Conservation (phyloP, 2,888 invertebrate species). For the Cactoblastis cactorum region DNA sequence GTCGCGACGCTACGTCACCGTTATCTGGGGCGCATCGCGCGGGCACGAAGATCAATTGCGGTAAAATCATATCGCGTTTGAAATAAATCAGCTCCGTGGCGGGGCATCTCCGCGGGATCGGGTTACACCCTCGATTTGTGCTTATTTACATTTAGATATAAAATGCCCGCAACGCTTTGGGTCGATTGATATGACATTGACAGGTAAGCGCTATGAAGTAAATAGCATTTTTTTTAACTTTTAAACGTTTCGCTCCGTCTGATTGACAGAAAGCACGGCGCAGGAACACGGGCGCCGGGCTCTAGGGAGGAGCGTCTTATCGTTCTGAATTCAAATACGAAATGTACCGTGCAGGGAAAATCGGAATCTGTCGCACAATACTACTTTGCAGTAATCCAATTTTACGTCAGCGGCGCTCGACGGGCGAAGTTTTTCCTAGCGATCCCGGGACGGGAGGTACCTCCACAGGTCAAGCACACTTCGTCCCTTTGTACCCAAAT, state of each 20-base stretch:
- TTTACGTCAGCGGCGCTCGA: conserved; percentile 30
- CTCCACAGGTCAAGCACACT: conserved; percentile 65
- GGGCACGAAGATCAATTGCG: conserved; percentile 53
- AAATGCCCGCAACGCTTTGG: conserved; percentile 57
- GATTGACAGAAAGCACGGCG: conserved; percentile 18
- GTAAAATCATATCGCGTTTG: conserved; percentile 71
- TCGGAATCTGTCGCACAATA: conserved; percentile 14
- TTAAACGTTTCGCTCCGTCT: conserved; percentile 39
- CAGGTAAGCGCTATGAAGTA: conserved; percentile 53
- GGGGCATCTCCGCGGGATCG: conserved; percentile 55
- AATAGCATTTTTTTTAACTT: conserved; percentile 30
- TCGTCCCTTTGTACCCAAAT: conserved; percentile 62
- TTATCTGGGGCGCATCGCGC: conserved; percentile 36
- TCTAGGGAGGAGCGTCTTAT: background rate
- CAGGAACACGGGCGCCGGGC: background rate
- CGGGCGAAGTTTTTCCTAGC: conserved; percentile 35
- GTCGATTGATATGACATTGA: conserved; percentile 68
- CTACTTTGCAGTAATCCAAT: conserved; percentile 30
- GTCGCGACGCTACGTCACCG: conserved; percentile 32
- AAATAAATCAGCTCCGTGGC: conserved; percentile 66
- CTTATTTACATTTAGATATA: conserved; percentile 71
- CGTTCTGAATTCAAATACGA: conserved; percentile 10
- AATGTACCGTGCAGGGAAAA: background rate
- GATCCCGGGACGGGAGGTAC: conserved; percentile 36
- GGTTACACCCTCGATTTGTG: conserved; percentile 70